Evolutionary conservation across 2,113 vertebrate genomes (phyloP), one percentile per base, ranked within the genome.

Genomic region (Cacatua alba): DNA sequence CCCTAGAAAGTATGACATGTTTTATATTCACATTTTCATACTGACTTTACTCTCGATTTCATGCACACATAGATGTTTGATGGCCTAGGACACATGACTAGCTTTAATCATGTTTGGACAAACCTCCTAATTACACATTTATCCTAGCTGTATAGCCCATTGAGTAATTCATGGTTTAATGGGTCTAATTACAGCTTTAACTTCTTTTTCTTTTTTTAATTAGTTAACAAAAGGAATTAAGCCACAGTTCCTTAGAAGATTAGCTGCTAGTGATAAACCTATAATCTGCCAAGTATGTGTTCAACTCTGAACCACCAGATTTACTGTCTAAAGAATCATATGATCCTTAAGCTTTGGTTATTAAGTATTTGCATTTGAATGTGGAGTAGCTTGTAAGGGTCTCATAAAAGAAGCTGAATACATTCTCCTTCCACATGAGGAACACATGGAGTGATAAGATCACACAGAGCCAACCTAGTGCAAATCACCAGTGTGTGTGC

Each of bases 261-360:
- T 90, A 95, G 68, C 65, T 59, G 79, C 44, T 52, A 65, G 86
- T 41, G 88, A 97, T 91, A 97, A 97, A 95, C 44, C 91, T 48
- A 92, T 97, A 96, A 97, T 97, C 97, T 97, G 88, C 79, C 83
- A 83, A 96, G 83, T 90, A 96, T 39, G 74, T 65, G 95, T 94
- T 96, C 95, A 94, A 69, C 69, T 92, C 90, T 20, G 51, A 90
- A 68, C 76, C 75, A 90, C 43, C 70, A 86, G 92, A 88, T 92
- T 92, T 95, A 46, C 78, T 70, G 48, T 59, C 92, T 84, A 48
- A 78, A 65, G 89, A 94, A 81, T 88, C 97, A 95, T 80, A 92
- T 96, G 96, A 96, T 75, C 84, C 76, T 48, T 95, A 95, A 94
- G 90, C 96, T 90, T 67, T 2, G 6, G 46, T 86, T 94, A 60